Base-by-base conservation (phyloP, 2,797 vertebrate genomes). In the Brachyalestes nurse region DNA sequence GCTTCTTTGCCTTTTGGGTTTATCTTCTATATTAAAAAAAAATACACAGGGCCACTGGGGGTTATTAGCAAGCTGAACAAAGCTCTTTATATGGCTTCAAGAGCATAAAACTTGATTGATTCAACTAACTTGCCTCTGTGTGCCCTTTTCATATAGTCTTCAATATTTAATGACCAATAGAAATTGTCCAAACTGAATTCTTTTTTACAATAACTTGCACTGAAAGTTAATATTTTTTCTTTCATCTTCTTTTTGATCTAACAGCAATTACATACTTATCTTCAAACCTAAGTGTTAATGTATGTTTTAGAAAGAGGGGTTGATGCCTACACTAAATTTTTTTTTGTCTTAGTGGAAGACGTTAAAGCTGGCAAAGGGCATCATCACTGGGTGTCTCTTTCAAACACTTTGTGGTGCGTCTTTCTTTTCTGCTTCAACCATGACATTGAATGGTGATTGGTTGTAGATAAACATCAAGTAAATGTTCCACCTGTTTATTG, bases 301-400 rank as follows among this genome's bases (percentile, higher is more conserved):
- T 81, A 82, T 87, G 81, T 49, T 79, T 83, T 87, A 76, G 88
- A 78, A 60, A 60, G 77, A 71, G 74, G 76, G 88, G 88, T 89
- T 88, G 88, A 90, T 90, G 84, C 55, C 84, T 84, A 89, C 83
- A 84, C 83, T 83, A 90, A 88, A 88, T 72, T 0, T 51, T 87
- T 84, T 82, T 86, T 88, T 89, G 90, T 92, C 89, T 71, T 66
- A 88, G 91, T 91, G 90, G 82, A 81, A 74, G 47, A 74, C 0
- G 38, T 80, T 86, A 86, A 91, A 89, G 91, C 87, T 89, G 80
- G 91, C 86, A 87, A 84, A 83, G 65, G 21, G 85, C 82, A 81
- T 75, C 89, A 62, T 13, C 81, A 84, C 91, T 82, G 76, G 77
- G 65, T 75, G 83, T 86, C 85, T 81, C 64, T 49, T 23, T 64